These are phyloP conservation scores for Automeris io DNA, from an alignment of 2,888 invertebrate species.

Conservation along the genomic window DNA sequence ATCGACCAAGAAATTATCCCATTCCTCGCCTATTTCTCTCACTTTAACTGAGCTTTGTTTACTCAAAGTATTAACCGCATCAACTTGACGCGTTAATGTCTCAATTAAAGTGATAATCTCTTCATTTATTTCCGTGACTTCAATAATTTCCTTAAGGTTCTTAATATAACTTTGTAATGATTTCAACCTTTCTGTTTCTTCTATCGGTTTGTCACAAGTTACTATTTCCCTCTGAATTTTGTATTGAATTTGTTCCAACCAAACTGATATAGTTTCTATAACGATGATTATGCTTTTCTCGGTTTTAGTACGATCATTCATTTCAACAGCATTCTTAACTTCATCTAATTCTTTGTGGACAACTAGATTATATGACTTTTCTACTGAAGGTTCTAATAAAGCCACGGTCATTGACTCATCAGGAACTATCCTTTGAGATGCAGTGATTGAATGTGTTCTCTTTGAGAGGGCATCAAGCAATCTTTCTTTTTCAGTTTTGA, in stretches of 20 bases:
- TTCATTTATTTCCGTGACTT: constrained; percentile 80
- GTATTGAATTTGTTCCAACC: constrained; percentile 91
- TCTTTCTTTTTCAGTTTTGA: constrained; percentile 51
- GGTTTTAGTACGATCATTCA: constrained; percentile 74
- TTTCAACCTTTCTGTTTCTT: constrained; percentile 47
- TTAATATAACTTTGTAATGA: constrained; percentile 74
- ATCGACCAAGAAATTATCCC: constrained; percentile 83
- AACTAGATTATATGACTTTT: constrained; percentile 65
- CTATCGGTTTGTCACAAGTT: constrained; percentile 30
- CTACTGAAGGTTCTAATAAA: constrained; percentile 56
- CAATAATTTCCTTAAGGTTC: constrained; percentile 80
- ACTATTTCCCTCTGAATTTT: constrained; percentile 75
- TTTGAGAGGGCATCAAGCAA: constrained; percentile 56
- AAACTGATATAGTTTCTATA: constrained; percentile 88
- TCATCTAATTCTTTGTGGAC: constrained; percentile 78
- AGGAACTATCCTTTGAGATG: constrained; percentile 34
- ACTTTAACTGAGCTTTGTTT: constrained; percentile 55
- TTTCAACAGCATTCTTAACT: constrained; percentile 77
- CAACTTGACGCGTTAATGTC: constrained; percentile 80
- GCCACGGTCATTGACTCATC: constrained; percentile 52
- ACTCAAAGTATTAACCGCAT: constrained; percentile 81
- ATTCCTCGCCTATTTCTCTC: constrained; percentile 79
- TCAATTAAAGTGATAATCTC: constrained; percentile 80
- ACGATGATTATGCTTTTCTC: constrained; percentile 85
- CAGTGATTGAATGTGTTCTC: constrained; percentile 45